These are phyloP conservation scores for Drosophila lacicola DNA, from an alignment of 2,888 invertebrate species.

Conservation along the genomic window DNA sequence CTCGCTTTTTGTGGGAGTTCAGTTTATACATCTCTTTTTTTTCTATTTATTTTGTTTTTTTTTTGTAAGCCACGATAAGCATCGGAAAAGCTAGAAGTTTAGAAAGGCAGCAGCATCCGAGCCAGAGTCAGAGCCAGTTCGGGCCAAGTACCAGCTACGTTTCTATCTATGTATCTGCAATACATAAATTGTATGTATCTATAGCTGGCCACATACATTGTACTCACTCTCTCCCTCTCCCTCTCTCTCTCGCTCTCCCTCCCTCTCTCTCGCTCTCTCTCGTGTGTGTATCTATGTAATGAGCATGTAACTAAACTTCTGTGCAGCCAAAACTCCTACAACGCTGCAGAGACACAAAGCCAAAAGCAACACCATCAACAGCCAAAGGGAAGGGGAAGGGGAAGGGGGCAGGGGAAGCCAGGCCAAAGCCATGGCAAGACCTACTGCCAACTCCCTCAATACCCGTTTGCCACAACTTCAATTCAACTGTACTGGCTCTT, in stretches of 20 bases:
- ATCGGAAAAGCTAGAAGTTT: slow-evolving; percentile 77
- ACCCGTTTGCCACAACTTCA: slow-evolving; percentile 77
- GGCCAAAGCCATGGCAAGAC: slow-evolving; percentile 45
- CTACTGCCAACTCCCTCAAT: slow-evolving; percentile 75
- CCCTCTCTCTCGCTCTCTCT: background rate
- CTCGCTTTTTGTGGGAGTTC: slow-evolving; percentile 67
- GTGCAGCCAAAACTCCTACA: slow-evolving; percentile 78
- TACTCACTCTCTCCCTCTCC: slow-evolving; percentile 22
- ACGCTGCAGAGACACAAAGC: slow-evolving; percentile 62
- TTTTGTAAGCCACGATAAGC: slow-evolving; percentile 60
- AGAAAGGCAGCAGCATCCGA: slow-evolving; percentile 69
- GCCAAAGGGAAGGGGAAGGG: slow-evolving; percentile 16
- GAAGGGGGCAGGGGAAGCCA: slow-evolving; percentile 25
- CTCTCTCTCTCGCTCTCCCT: background rate
- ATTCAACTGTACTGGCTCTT: slow-evolving; percentile 71
- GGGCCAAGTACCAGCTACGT: slow-evolving; percentile 41
- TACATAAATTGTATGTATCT: slow-evolving; percentile 79
- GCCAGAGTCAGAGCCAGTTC: slow-evolving; percentile 31
- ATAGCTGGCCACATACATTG: slow-evolving; percentile 56
- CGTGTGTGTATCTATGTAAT: slow-evolving; percentile 68
- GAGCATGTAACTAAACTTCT: slow-evolving; percentile 79
- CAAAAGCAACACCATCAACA: slow-evolving; percentile 23
- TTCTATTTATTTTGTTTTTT: slow-evolving; percentile 29
- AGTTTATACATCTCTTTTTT: slow-evolving; percentile 15
- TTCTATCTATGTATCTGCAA: slow-evolving; percentile 76